These are phyloP conservation scores for Callithrix jacchus DNA, from an alignment of 2,113 vertebrate species.

Conservation along the genomic window DNA sequence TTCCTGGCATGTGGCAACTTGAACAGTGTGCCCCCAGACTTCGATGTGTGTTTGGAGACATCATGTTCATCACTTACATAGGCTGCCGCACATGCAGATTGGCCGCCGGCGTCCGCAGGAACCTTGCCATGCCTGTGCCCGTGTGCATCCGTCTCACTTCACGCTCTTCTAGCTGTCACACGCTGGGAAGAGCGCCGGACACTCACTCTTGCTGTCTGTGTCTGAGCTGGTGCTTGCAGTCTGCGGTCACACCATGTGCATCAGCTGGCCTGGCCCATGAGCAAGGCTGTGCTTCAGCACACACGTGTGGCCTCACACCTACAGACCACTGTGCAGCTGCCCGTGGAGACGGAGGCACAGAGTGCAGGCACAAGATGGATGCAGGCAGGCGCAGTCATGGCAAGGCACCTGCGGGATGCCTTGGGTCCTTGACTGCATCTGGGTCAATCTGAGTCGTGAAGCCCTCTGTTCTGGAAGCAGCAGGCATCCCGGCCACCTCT, in stretches of 20 bases:
- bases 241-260: background rate
- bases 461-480: background rate
- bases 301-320: too few species aligned
- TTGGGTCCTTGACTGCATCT: too few species aligned
- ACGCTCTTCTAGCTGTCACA: background rate
- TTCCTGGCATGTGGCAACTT: rapidly evolving
- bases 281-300: background rate
- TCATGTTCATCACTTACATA: rapidly evolving
- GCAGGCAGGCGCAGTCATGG: too few species aligned
- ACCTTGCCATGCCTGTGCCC: background rate
- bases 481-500: background rate
- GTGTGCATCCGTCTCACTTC: background rate
- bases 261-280: background rate
- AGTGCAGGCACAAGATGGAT: too few species aligned
- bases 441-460: background rate
- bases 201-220: background rate
- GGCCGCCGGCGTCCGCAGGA: too few species aligned
- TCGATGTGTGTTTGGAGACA: background rate
- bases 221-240: background rate
- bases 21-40: background rate
- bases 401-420: too few species aligned
- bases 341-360: too few species aligned
- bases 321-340: background rate
- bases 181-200: background rate
- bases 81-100: too few species aligned